Conservation (phyloP, 1,140 invertebrate species). For the Solen grandis region DNA sequence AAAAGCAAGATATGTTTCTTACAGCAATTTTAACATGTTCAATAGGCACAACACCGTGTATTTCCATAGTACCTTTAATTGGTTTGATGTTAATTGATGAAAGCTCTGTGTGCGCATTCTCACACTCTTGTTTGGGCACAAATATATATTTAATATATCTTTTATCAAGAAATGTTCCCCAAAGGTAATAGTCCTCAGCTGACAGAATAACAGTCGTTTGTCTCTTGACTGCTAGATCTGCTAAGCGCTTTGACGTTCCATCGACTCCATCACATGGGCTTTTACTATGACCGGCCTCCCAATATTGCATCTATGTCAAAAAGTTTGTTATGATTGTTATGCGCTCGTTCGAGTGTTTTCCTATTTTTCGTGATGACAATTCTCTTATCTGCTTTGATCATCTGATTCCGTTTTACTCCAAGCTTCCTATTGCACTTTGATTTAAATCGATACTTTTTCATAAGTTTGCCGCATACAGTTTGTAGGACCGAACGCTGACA, state of each 20-base stretch:
- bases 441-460: too few species aligned
- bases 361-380: too few species aligned
- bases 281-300: conserved; percentile 28
- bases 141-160: neutral
- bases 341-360: too few species aligned
- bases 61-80: neutral
- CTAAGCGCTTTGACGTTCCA: neutral
- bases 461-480: too few species aligned
- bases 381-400: too few species aligned
- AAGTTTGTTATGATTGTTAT: too few species aligned
- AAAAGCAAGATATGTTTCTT: neutral
- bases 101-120: neutral
- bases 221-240: conserved; percentile 2
- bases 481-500: too few species aligned
- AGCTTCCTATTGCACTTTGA: too few species aligned
- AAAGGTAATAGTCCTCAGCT: conserved; percentile 10
- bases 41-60: conserved; percentile 5
- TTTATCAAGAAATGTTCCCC: neutral
- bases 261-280: conserved; percentile 24
- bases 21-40: neutral
- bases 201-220: neutral
- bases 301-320: too few species aligned
- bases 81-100: neutral
- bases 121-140: neutral
- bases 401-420: too few species aligned